Evolutionary conservation across 2,888 invertebrate genomes (phyloP), one percentile per base, ranked within the genome.

Genomic region (Vanessa cardui): DNA sequence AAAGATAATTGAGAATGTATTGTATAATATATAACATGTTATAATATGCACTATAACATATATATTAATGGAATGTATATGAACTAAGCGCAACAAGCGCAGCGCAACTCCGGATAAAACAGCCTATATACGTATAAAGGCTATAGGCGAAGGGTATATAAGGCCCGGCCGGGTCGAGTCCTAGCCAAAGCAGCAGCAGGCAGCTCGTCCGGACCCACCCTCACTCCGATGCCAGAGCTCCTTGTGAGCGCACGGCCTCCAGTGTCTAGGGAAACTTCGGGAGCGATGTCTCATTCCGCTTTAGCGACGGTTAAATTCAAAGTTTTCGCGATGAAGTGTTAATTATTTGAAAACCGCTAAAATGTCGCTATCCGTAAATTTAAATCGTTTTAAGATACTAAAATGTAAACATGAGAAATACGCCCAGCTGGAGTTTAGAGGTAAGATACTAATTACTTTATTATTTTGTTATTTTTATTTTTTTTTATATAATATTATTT

Each of bases 341-440:
- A 31, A 16, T 31, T 39, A 39, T 3, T 4, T 31, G 6, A 21
- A 15, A 63, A 58, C 12, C 7, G 6, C 21, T 9, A 63, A 58
- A 33, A 96, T 96, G 96, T 95, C 96, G 78, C 93, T 96, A 52
- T 89, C 94, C 15, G 95, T 96, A 20, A 94, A 94, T 80, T 82
- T 96, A 54, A 94, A 95, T 81, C 94, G 95, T 74, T 95, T 96
- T 80, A 95, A 95, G 86, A 92, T 95, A 62, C 90, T 95, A 20
- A 95, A 95, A 85, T 93, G 94, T 79, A 96, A 95, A 81, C 94
- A 94, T 15, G 96, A 96, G 75, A 95, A 95, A 80, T 93, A 94
- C 72, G 95, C 94, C 62, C 94, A 95, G 74, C 89, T 96, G 73
- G 95, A 95, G 74, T 97, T 97, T 82, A 91, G 97, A 93, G 97